A percentile compares a stretch with the other conserved stretches of the same genome.
These are phyloP conservation scores for Sinhomidia bicolor DNA, from an alignment of 2,888 invertebrate genomes.

Conservation along the genomic window DNA sequence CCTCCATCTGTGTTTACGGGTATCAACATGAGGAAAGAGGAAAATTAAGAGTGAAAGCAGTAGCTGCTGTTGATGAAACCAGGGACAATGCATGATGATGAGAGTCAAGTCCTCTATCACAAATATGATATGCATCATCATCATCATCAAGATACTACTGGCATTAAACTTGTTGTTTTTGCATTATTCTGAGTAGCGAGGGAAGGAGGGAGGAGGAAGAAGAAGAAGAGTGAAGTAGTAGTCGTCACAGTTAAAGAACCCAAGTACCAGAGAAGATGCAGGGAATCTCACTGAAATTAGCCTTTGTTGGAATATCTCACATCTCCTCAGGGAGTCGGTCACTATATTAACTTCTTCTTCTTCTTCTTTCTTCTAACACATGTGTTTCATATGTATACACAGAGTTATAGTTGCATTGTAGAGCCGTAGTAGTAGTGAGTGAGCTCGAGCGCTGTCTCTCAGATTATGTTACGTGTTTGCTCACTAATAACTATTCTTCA, in stretches of 20 bases:
- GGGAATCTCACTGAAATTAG: slow-evolving; percentile 55
- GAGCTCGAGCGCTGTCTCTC: background rate
- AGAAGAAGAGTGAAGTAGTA: slow-evolving; percentile 3
- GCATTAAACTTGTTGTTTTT: no score
- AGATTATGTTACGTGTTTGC: background rate
- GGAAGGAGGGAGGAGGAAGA: background rate
- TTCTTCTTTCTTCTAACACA: no score
- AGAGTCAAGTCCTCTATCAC: no score
- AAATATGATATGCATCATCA: no score
- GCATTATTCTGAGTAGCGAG: background rate
- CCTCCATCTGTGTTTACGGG: slow-evolving; percentile 24
- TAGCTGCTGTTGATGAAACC: no score
- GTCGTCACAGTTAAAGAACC: no score
- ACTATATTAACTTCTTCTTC: slow-evolving; percentile 18
- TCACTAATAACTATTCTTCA: background rate
- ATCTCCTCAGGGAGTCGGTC: slow-evolving; percentile 56
- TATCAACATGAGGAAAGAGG: background rate
- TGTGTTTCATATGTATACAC: background rate
- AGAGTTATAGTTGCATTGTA: background rate
- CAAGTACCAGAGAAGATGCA: background rate
- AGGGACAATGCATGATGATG: no score
- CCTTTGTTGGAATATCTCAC: slow-evolving; percentile 57
- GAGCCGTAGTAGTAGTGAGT: background rate
- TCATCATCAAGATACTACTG: no score
- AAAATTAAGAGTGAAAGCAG: no score